A percentile compares a stretch with the other conserved stretches of the same genome.
Evolutionary conservation across 1,140 invertebrate species (phyloP).

Genomic region (Magallana ariakensis): DNA sequence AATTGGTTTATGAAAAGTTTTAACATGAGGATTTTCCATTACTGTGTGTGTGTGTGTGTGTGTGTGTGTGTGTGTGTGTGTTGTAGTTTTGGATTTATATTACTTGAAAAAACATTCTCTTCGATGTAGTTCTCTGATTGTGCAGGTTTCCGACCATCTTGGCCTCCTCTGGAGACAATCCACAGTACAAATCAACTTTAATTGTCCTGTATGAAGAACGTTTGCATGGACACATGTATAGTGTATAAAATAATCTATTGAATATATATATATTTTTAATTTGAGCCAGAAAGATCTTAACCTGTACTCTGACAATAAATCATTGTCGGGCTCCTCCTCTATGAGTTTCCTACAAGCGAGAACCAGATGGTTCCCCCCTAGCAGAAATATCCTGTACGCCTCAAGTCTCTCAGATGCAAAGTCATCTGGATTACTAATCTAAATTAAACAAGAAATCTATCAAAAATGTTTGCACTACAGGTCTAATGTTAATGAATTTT

Average conservation of each 20-base stretch:
- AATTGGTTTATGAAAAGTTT: background rate
- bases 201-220: background rate
- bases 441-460: background rate
- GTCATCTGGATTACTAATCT: background rate
- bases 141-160: background rate
- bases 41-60: too few relatives aligned
- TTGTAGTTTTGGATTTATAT: background rate
- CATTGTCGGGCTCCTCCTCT: background rate
- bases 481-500: too few relatives aligned
- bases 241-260: background rate
- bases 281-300: background rate
- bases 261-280: background rate
- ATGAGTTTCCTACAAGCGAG: background rate
- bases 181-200: background rate
- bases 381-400: background rate
- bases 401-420: background rate
- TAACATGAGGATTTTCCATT: background rate
- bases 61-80: too few relatives aligned
- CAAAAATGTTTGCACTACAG: background rate
- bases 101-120: slow-evolving; percentile 10
- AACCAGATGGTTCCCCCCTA: background rate
- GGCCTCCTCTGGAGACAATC: background rate
- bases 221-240: background rate
- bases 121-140: background rate
- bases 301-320: background rate